Base-by-base conservation (phyloP, 2,113 vertebrate species). In the Oryzias curvinotus region DNA sequence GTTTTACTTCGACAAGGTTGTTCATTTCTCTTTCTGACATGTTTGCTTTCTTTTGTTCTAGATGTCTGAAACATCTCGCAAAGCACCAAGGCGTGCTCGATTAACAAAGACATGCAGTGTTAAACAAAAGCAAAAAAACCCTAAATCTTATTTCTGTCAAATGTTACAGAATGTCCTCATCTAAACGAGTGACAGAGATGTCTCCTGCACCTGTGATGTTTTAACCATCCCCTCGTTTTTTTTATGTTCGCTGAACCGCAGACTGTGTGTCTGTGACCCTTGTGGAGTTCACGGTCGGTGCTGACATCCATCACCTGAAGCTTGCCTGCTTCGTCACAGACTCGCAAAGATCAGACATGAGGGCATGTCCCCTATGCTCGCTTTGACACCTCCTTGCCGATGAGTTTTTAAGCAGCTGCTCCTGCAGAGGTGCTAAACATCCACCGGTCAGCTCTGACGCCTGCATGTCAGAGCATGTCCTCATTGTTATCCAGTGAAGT, bases 341-440 rank as follows among this genome's bases (percentile, higher is more conserved):
- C 28, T 1, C 46, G 14, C 62, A 36, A 62, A 49, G 44, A 68
- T 18, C 61, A 52, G 63, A 61, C 57, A 48, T 68, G 36, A n/a
- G 52, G 43, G 1, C 47, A 46, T 60, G 49, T 70, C 77, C 14
- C 26, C 76, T 68, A n/a, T 17, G 36, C 16, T 15, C 2, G 17
- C 49, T 49, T 23, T 61, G 71, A 75, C 68, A 63, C 60, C 43
- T 12, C 15, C 56, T 55, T 49, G 69, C 80, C 85, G 73, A 7
- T 81, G 66, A 23, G 10, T 21, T 48, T 45, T 28, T 46, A 17
- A 75, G 52, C 43, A 18, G 30, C 44, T 65, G 73, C 71, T 62
- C 55, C 65, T 70, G 49, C 52, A 52, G 68, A 65, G 43, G 49
- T 52, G 59, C 70, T 69, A 61, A 47, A 19, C 26, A 15, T 53